Evolutionary conservation across 2,888 invertebrate species (phyloP), one percentile per base, ranked within the genome.

Genomic region (Leptinotarsa peninsularis): DNA sequence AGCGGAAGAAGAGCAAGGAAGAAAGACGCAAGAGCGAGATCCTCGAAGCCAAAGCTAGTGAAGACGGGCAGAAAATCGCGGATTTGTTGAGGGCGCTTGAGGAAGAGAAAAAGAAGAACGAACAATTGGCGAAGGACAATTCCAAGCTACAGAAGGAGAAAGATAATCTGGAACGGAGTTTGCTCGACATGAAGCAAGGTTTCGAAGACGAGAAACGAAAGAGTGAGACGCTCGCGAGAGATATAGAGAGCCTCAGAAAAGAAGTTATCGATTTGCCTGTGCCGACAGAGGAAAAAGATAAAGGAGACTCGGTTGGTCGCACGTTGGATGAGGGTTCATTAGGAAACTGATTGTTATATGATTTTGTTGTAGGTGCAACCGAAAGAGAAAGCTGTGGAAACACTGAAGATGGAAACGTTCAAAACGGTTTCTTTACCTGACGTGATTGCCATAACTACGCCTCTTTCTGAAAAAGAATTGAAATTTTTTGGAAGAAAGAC

Each of bases 1-100:
- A 84, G n/a, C 77, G 82, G 17, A 78, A 73, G 63, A 82, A 79
- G 49, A 83, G 83, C 67, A 82, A 82, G 68, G 81, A 82, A 49
- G 76, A 85, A 50, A 78, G 80, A 71, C 76, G 78, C 23, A 78
- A 76, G 71, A 76, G 81, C 10, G 78, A 80, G 56, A 74, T 72
- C 18, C 66, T 82, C 18, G 68, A 58, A 27, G 66, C 66, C 13
- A 67, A 74, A 70, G 56, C 81, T 13, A 73, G 81, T 21, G 71
- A 75, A 13, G 75, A 80, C 23, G 56, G 63, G 3, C 67, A 54
- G 49, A 52, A 70, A n/a, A 73, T 67, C 49, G 67, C 69, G 52
- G 18, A 49, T 1, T 73, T 68, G 68, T 15, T 58, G 56, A 70
- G 27, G 33, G 69, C 76, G 0, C 27, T 69, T 4, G 66, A 17